Evolutionary conservation across 2,113 vertebrate species (phyloP).

Genomic region (Balaenoptera acutorostrata): DNA sequence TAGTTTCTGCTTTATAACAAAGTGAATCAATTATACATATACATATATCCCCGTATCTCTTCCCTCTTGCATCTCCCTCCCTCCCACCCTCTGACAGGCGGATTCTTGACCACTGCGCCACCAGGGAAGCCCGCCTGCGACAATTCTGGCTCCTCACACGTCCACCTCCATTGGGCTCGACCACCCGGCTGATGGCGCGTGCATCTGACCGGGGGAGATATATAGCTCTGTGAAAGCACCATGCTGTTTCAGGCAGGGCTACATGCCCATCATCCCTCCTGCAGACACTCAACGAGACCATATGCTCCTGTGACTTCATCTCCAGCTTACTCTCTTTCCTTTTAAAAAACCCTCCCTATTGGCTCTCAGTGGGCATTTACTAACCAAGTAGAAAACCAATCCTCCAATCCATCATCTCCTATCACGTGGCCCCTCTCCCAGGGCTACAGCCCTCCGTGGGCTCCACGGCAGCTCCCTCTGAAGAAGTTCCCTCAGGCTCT

Average conservation of each 20-base stretch:
- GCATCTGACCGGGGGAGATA: background rate
- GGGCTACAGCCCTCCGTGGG: background rate
- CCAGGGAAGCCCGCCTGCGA: background rate
- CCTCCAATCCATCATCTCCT: background rate
- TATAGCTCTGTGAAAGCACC: background rate
- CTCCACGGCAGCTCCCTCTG: background rate
- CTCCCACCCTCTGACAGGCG: no score
- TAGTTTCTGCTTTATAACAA: no score
- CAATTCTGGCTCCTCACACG: background rate
- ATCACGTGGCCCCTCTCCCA: background rate
- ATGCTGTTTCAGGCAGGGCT: background rate
- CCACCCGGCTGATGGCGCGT: fast-evolving
- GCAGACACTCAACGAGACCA: background rate
- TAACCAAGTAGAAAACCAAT: background rate
- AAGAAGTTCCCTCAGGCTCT: background rate
- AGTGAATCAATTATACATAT: no score
- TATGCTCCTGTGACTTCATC: background rate
- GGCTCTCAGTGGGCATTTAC: background rate
- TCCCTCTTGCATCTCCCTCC: no score
- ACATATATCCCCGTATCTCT: no score
- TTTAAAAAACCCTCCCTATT: background rate
- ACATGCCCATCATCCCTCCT: background rate
- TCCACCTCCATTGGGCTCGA: background rate
- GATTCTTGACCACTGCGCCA: no score
- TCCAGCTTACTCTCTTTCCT: background rate